A percentile compares a stretch with the other conserved stretches of the same genome.
Evolutionary conservation across 2,797 vertebrate species (phyloP).

Genomic region (Protosalanx chinensis): DNA sequence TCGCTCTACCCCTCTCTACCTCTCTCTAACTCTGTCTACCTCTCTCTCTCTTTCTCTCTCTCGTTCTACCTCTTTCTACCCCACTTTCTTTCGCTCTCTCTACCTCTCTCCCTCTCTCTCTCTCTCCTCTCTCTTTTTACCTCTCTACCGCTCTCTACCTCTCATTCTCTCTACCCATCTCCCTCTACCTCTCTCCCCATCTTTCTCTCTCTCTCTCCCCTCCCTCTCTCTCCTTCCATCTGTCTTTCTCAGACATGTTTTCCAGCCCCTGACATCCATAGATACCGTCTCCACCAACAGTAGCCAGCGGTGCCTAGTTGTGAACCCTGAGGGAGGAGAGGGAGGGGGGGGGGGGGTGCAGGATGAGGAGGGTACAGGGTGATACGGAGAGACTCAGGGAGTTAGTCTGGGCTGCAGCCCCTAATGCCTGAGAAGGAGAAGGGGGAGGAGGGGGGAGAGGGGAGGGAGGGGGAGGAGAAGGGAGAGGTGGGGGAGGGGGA

Average conservation of each 20-base stretch:
- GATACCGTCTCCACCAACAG: conserved; percentile 79
- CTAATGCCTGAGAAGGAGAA: conserved; percentile 45
- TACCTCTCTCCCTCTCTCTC: conserved; percentile 62
- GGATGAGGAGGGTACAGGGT: conserved; percentile 57
- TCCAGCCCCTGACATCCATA: conserved; percentile 70
- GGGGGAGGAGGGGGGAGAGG: background rate
- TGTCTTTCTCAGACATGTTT: conserved; percentile 72
- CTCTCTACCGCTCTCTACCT: background rate
- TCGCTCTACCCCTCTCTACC: conserved; percentile 51
- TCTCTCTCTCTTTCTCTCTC: conserved; percentile 32
- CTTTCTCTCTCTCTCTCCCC: conserved; percentile 64
- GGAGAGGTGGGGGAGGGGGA: background rate
- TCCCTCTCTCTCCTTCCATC: no score
- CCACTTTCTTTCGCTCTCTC: background rate
- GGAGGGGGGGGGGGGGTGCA: no score
- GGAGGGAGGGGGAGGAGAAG: background rate
- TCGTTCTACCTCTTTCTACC: conserved; percentile 4
- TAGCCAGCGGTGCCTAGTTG: conserved; percentile 65
- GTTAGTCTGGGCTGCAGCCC: conserved; percentile 36
- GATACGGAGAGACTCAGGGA: conserved; percentile 60
- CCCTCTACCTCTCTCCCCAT: conserved; percentile 12
- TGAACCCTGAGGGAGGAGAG: conserved; percentile 55
- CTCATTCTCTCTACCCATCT: no score
- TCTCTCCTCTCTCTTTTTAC: conserved; percentile 61
- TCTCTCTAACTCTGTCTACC: conserved; percentile 68